Conservation (phyloP, 2,113 vertebrate species). For the Triplophysa siluroides region DNA sequence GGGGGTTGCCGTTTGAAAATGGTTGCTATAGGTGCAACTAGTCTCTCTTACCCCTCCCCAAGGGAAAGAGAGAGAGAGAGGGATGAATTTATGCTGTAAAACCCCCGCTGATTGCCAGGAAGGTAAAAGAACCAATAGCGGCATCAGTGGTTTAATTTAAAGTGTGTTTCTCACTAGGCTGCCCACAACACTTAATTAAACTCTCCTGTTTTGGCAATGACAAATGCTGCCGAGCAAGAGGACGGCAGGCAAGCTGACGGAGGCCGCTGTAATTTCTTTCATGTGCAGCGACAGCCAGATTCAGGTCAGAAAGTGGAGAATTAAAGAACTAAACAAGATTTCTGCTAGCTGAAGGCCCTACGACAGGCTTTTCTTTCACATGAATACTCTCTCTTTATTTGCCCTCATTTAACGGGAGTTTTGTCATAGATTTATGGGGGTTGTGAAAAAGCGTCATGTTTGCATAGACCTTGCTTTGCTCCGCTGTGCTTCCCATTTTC, state of each 20-base stretch:
- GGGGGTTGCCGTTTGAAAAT: constrained; percentile 84
- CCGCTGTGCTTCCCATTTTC: constrained; percentile 61
- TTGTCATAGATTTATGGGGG: constrained; percentile 78
- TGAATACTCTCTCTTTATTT: constrained; percentile 65
- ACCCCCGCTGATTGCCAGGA: constrained; percentile 91
- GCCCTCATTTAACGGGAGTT: constrained; percentile 64
- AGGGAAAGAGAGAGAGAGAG: neutral
- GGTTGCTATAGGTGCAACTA: constrained; percentile 77
- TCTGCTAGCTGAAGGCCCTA: constrained; percentile 73
- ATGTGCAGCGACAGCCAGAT: constrained; percentile 84
- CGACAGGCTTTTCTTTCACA: constrained; percentile 75
- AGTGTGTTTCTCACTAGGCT: constrained; percentile 99
- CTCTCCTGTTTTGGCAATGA: constrained; percentile 99
- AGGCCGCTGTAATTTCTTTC: constrained; percentile 92
- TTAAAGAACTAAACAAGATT: constrained; percentile 84
- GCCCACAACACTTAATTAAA: constrained; percentile 99
- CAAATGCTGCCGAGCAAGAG: constrained; percentile 92
- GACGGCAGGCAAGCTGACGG: constrained; percentile 86
- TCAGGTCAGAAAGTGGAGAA: constrained; percentile 86
- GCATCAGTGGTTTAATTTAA: constrained; percentile 97
- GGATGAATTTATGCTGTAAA: constrained; percentile 85
- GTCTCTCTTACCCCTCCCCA: constrained; percentile 31
- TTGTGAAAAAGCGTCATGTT: constrained; percentile 59
- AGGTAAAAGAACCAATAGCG: constrained; percentile 96
- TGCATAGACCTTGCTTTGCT: constrained; percentile 61